A percentile compares a stretch with the other conserved stretches of the same genome.
Conservation (phyloP, 1,140 invertebrate species). For the Ganaspis sp. region DNA sequence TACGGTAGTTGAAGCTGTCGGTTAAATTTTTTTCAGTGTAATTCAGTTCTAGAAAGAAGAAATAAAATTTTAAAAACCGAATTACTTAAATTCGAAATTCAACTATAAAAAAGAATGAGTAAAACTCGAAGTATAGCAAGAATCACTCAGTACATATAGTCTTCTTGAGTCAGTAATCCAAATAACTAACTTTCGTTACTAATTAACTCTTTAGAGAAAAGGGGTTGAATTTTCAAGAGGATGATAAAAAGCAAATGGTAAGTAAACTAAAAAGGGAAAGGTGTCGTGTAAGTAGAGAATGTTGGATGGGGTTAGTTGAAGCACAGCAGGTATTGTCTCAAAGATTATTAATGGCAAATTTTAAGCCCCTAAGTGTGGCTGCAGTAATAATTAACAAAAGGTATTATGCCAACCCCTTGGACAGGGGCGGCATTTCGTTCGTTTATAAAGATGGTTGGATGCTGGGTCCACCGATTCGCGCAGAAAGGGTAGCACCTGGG, state of each 20-base stretch:
- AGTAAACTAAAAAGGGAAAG: not conserved
- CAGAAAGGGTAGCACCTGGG: constrained; percentile 66
- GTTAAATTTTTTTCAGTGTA: too few relatives aligned
- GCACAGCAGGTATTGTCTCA: constrained; percentile 55
- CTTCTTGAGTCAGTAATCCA: too few relatives aligned
- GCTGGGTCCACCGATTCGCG: constrained; percentile 34
- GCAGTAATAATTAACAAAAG: constrained; percentile 69
- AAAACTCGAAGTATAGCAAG: too few relatives aligned
- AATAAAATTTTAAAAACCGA: too few relatives aligned
- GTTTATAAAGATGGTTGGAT: constrained; percentile 42
- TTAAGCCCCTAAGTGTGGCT: constrained; percentile 65
- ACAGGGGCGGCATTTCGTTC: constrained; percentile 46
- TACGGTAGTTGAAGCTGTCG: too few relatives aligned
- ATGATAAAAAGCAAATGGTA: constrained; percentile 35
- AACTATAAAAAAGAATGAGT: too few relatives aligned
- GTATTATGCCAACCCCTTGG: constrained; percentile 57
- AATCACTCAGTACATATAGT: too few relatives aligned
- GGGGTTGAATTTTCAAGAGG: not conserved
- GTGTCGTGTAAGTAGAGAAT: constrained; percentile 17
- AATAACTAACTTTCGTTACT: too few relatives aligned
- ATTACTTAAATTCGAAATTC: too few relatives aligned
- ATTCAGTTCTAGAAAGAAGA: too few relatives aligned
- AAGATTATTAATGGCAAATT: constrained; percentile 65
- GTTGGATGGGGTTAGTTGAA: constrained; percentile 15
- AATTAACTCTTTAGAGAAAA: not conserved